phyloP scores from a whole-genome alignment of 2,888 invertebrate species.

The Caenorhabditis sp. region DNA sequence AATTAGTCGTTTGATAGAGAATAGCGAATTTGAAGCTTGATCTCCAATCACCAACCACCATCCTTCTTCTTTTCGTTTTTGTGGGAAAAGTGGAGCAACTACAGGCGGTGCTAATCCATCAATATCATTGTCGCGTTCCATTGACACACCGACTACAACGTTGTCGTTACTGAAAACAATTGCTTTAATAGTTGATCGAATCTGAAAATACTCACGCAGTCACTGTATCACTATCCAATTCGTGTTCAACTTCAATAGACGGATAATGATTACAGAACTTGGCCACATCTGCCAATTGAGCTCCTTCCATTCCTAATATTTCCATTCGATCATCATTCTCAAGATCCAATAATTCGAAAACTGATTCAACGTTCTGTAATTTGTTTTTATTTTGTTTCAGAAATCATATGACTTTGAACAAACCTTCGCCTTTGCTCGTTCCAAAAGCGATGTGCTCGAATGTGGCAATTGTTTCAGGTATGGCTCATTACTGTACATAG shows the following conservation, averaged over 20 bases:
- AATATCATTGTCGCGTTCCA: conserved; percentile 96
- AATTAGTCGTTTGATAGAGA: conserved; percentile 92
- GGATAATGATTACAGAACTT: conserved; percentile 98
- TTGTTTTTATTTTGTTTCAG: not conserved
- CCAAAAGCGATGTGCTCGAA: conserved; percentile 86
- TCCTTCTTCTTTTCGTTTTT: conserved; percentile 77
- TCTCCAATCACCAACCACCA: conserved; percentile 99
- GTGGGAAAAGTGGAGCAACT: conserved; percentile 96
- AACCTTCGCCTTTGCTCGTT: conserved; percentile 88
- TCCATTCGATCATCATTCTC: conserved; percentile 81
- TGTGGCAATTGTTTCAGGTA: conserved; percentile 96
- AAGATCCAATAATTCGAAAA: conserved; percentile 93
- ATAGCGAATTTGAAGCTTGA: conserved; percentile 87
- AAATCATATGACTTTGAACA: too few species aligned
- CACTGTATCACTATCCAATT: conserved; percentile 83
- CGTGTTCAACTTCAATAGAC: conserved; percentile 92
- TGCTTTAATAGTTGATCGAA: not conserved
- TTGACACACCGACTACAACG: conserved; percentile 86
- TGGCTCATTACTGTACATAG: conserved; percentile 98
- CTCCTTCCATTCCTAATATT: conserved; percentile 78
- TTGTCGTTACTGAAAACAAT: conserved; percentile 79
- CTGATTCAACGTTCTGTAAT: conserved; percentile 80
- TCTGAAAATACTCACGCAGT: conserved; percentile 36
- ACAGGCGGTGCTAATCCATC: conserved; percentile 82
- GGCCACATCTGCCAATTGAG: conserved; percentile 96